Evolutionary conservation across 1,140 invertebrate species (phyloP), one percentile per base, ranked within the genome.

Genomic region (Drosophila prosaltans): DNA sequence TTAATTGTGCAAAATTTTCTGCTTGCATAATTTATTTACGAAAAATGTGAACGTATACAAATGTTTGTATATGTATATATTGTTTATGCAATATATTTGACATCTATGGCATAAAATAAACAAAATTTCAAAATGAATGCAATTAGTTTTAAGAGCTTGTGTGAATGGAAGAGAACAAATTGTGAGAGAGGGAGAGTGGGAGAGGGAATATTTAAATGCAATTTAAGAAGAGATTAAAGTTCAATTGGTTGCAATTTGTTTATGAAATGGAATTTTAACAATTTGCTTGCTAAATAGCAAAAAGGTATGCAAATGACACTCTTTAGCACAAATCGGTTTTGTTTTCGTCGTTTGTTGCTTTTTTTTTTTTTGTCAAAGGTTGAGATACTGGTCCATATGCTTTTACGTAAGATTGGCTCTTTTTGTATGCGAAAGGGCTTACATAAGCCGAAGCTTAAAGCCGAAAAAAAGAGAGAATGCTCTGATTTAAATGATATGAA

Each of bases 1-100:
- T 70, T 60, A 60, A 76, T 70, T 76, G 74, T 36, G 39, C 59
- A 76, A 59, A 76, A 76, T 76, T 76, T 63, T 76, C 45, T 64
- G 61, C 55, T 60, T 59, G 59, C 54, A 70, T 76, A 41, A 65
- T 76, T 76, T 45, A 75, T 76, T 75, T 51, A 51, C 24, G 21
- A 51, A 51, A 51, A 26, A 48, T 48, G 24, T 48, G 16, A 9
- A 30, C 2, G 4, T 30, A 30, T 4, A 30, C 28, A 36, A 36
- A 36, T 36, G 6, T 36, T 1, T 36, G 32, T 36, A 36, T 36
- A 36, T 36, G 6, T 11, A 16, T 39, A 32, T 59, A 5, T 59
- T 36, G 2, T 59, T 39, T 16, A 61, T 36, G 32, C 32, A 36
- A 36, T 36, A 36, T 36, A 61, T 48, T 21, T 48, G 45, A 24